These are phyloP conservation scores for Drosophila prolongata DNA, from an alignment of 2,888 invertebrate species.

Conservation along the genomic window DNA sequence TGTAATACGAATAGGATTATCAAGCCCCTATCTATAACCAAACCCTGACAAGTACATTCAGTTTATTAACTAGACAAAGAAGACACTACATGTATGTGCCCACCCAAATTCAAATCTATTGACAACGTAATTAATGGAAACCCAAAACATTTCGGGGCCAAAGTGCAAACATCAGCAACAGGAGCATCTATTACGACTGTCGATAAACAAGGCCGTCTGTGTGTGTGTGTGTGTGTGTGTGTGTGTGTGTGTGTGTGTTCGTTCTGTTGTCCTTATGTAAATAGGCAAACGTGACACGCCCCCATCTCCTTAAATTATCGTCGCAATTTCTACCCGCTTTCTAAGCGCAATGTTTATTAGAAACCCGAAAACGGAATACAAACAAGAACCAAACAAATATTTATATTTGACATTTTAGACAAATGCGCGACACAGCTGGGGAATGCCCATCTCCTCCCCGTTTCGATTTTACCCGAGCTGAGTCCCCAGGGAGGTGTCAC, in stretches of 20 bases:
- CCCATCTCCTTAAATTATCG: conserved; percentile 18
- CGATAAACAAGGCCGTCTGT: conserved; percentile 7
- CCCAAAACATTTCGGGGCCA: conserved; percentile 33
- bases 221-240: conserved; percentile 4
- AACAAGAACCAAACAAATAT: conserved; percentile 54
- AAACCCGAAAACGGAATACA: conserved; percentile 52
- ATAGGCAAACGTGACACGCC: conserved; percentile 49
- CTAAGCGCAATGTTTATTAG: conserved; percentile 54
- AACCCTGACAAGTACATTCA: background rate
- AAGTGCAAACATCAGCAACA: conserved; percentile 43
- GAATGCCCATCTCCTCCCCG: background rate
- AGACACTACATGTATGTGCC: conserved; percentile 18
- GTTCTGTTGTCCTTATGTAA: conserved; percentile 31
- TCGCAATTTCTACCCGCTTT: conserved; percentile 14
- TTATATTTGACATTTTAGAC: conserved; percentile 60
- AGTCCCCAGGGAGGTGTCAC: conserved; percentile 18
- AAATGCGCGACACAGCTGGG: conserved; percentile 41
- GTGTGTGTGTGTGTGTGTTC: conserved; percentile 4
- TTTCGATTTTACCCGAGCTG: background rate
- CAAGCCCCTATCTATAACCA: conserved; percentile 20
- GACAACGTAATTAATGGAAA: conserved; percentile 70
- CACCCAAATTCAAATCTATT: conserved; percentile 50
- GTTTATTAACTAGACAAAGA: conserved; percentile 42
- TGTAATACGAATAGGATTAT: background rate
- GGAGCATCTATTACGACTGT: conserved; percentile 15